These are phyloP conservation scores for Ylistrum balloti DNA, from an alignment of 1,140 invertebrate species.

Conservation along the genomic window DNA sequence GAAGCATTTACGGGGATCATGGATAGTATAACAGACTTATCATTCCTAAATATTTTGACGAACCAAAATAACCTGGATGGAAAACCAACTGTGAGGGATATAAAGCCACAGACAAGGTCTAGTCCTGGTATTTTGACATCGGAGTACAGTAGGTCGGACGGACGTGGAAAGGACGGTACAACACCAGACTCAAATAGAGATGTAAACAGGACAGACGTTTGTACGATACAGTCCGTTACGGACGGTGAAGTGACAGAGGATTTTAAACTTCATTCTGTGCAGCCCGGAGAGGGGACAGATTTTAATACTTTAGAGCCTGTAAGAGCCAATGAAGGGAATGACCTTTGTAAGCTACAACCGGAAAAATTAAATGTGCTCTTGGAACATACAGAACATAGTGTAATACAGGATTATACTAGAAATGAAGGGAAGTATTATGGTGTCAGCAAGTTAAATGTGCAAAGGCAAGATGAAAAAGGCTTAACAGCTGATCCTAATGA, in stretches of 20 bases:
- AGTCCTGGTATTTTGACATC: not conserved
- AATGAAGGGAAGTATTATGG: not conserved
- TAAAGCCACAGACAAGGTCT: not conserved
- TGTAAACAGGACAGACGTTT: not conserved
- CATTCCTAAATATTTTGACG: conserved; percentile 29
- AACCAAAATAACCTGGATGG: conserved; percentile 31
- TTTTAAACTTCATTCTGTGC: not conserved
- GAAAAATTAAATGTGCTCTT: not conserved
- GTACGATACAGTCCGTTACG: not conserved
- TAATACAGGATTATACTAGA: not conserved
- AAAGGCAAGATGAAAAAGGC: not conserved
- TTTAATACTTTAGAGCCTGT: not conserved
- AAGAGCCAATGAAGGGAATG: not conserved
- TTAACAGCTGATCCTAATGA: conserved; percentile 48
- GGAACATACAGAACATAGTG: not conserved
- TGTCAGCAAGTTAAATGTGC: conserved; percentile 29
- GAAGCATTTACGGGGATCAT: conserved; percentile 16
- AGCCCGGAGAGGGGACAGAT: not conserved
- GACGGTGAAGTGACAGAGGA: not conserved
- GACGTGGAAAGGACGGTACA: not conserved
- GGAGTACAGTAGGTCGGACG: not conserved
- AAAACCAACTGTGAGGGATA: conserved; percentile 2
- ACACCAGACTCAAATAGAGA: not conserved
- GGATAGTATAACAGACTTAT: conserved; percentile 35
- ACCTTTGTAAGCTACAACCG: not conserved